Evolutionary conservation across 2,113 vertebrate species (phyloP).

Genomic region (Neodon shergylaensis): DNA sequence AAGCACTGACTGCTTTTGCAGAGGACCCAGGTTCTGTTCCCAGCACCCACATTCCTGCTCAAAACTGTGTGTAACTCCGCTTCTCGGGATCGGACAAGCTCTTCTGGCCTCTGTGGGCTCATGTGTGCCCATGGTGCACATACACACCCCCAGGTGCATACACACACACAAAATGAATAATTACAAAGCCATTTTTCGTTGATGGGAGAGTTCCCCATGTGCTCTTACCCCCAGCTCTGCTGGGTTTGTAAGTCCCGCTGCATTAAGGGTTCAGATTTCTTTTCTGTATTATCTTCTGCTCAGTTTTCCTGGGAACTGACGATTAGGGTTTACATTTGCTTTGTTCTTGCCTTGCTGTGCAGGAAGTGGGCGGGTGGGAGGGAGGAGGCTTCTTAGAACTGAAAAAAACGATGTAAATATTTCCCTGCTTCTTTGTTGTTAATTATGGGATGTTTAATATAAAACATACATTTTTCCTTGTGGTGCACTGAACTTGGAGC

Average conservation of each 20-base stretch:
- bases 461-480: not conserved
- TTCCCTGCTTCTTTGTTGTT: not conserved
- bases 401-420: not conserved
- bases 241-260: too few relatives aligned
- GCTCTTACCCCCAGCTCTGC: not conserved
- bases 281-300: not conserved
- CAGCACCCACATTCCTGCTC: too few relatives aligned
- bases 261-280: not conserved
- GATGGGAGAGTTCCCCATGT: not conserved
- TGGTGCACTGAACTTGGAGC: not conserved
- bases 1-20: not conserved
- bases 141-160: not conserved
- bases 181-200: too few relatives aligned
- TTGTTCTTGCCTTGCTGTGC: not conserved
- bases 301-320: not conserved
- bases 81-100: not conserved
- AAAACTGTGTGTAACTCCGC: not conserved
- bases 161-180: not conserved
- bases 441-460: not conserved
- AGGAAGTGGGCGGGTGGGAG: not conserved
- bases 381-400: not conserved
- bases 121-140: not conserved
- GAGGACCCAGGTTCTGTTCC: not conserved
- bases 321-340: not conserved
- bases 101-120: not conserved